Evolutionary conservation across 1,140 invertebrate genomes (phyloP), one percentile per base, ranked within the genome.

Genomic region (Lasaia peninsularis): DNA sequence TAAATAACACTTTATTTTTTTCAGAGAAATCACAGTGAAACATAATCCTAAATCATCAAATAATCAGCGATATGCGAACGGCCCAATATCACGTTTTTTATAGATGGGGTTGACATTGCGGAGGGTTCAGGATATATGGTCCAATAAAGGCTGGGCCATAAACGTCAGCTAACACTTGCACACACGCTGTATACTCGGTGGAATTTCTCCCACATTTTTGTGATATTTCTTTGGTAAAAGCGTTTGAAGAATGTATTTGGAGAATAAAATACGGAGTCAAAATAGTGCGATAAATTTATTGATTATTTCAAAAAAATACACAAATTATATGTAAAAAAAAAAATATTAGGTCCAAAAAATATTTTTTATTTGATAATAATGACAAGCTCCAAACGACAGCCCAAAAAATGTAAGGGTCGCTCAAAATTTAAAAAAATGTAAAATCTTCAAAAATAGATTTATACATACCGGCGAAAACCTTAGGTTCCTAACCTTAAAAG

Each of bases 61-160:
- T 40, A 40, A 40, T 40, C 35, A 40, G 12, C 35, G 35, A 40
- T 35, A 33, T 34, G 35, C 34, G 37, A 48, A 37, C 56, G 35
- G 33, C 70, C 70, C 60, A 69, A 67, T 67, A 75, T 57, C 65
- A 56, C 65, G 75, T 73, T 78, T 78, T 74, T 79, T 79, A 74
- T 75, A 65, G 67, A 72, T 67, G 67, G 70, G 63, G 67, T 65
- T 63, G 63, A 66, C 65, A 60, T 59, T 50, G 64, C 60, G 59
- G 62, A 20, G 60, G 40, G 50, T 35, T 51, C 58, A 57, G 62
- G 60, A 78, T 74, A 78, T 75, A 78, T 79, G 63, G 76, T 69
- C 73, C 68, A 79, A 79, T 79, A 81, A 81, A 77, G 65, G 63
- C 62, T 53, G 50, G 54, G 60, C 67, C 65, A 73, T 77, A 79